A percentile compares a stretch with the other conserved stretches of the same genome.
Evolutionary conservation across 2,113 vertebrate genomes (phyloP).

Genomic region (Illadopsis cleaveri): DNA sequence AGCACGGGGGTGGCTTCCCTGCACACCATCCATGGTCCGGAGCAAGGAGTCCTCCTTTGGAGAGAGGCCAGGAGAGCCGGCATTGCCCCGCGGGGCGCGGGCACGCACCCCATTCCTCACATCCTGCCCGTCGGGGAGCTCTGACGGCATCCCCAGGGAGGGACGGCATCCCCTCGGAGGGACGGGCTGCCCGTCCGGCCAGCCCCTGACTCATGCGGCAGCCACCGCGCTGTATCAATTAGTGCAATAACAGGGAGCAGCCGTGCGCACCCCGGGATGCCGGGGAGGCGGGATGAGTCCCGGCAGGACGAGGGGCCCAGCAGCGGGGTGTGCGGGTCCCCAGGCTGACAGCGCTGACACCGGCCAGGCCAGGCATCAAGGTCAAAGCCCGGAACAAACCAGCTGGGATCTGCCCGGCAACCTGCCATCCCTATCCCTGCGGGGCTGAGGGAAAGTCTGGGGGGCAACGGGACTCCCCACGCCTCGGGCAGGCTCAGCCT

Average conservation of each 20-base stretch:
- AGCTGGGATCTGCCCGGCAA: neutral
- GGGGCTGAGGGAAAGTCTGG: neutral
- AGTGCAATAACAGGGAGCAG: neutral
- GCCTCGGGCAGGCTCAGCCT: neutral
- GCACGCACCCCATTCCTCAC: conserved; percentile 28
- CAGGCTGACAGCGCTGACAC: neutral
- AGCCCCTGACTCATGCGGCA: neutral
- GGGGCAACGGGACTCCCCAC: neutral
- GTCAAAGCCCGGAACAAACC: neutral
- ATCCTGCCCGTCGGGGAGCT: neutral
- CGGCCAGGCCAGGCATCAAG: neutral
- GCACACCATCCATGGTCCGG: accelerated
- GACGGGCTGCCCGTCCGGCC: neutral
- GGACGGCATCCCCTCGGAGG: conserved; percentile 34
- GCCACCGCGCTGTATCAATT: neutral
- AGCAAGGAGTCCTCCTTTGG: neutral
- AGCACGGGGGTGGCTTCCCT: neutral
- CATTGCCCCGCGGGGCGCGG: neutral
- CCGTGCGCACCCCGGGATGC: accelerated
- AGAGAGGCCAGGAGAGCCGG: neutral
- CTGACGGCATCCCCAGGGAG: conserved; percentile 35
- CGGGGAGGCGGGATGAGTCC: neutral
- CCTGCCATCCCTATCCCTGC: neutral
- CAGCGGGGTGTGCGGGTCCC: neutral
- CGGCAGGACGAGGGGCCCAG: neutral